Base-by-base conservation (phyloP, 1,140 invertebrate genomes). In the Drepana arcuata region DNA sequence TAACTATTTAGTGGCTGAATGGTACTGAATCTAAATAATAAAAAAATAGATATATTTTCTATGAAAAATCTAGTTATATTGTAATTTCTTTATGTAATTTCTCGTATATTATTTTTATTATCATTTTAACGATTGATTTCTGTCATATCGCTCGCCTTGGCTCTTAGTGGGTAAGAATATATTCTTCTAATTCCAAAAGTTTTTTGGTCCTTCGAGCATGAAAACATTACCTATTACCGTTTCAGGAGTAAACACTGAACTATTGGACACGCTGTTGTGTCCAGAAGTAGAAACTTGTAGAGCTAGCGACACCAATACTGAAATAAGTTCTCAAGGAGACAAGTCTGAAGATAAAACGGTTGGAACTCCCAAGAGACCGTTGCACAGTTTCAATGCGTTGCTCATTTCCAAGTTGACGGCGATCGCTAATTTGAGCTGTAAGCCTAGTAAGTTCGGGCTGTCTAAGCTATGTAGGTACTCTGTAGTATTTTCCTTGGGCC, bases 381-480 rank as follows among this genome's bases (percentile, higher is more conserved):
- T 59, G 39, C 60, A 65, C 7, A 72, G 70, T 42, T 81, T 75
- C 14, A 81, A 81, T 34, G 59, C 65, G 0, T 34, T 81, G 16
- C 53, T 81, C 0, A 72, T 81, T 34, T 63, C 66, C 0, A 79
- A 81, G 27, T 34, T 81, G 2, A 56, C 73, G 58, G 45, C 67
- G 2, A 81, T 81, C n/a, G 62, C 66, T 0, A 58, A 71, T 24
- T 83, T 91, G 12, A 92, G 92, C 48, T 95, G 93, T 75, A 94
- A 95, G 83, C 88, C 89, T 55, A 87, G 91, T 92, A 70, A 86
- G 87, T 46, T 21, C 18, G 9, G n/a, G n/a, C n/a, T n/a, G n/a
- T n/a, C n/a, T n/a, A n/a, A n/a, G n/a, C n/a, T n/a, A n/a, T n/a
- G n/a, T n/a, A n/a, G n/a, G n/a, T n/a, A n/a, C n/a, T n/a, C n/a